These are phyloP conservation scores for Orycteropus afer DNA, from an alignment of 2,113 vertebrate genomes.

Conservation along the genomic window DNA sequence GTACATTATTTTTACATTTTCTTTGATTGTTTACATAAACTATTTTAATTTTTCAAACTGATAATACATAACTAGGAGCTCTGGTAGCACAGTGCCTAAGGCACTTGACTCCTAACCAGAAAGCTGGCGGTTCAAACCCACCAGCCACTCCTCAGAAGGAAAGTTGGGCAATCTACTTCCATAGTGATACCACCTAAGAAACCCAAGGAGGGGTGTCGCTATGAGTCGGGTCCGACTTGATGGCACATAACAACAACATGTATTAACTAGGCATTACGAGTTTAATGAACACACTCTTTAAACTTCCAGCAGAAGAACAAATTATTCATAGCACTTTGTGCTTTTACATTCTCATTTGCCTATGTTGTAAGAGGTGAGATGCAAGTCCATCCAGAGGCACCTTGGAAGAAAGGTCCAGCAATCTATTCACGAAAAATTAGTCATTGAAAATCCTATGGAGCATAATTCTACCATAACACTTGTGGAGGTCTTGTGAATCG, in stretches of 20 bases:
- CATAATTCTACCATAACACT: background rate
- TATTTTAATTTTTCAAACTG: slow-evolving; percentile 37
- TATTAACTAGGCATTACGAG: slow-evolving; percentile 10
- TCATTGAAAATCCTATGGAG: background rate
- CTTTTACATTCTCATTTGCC: background rate
- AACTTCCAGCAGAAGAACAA: background rate
- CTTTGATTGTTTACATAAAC: background rate
- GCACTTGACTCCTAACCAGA: too few species aligned
- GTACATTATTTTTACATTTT: background rate
- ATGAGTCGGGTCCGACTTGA: too few species aligned
- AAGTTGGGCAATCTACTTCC: too few species aligned
- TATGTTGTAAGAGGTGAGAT: background rate
- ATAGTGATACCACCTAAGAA: too few species aligned
- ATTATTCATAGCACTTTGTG: background rate
- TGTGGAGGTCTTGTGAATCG: too few species aligned
- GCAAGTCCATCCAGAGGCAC: background rate
- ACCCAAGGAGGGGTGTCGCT: too few species aligned
- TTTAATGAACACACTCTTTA: background rate
- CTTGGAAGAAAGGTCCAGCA: background rate
- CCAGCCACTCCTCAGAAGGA: too few species aligned
- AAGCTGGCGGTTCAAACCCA: too few species aligned
- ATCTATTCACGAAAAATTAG: background rate
- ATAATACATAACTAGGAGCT: background rate
- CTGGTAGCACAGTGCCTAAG: too few species aligned
- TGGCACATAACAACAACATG: too few species aligned